Conservation (phyloP, 2,888 invertebrate species). For the Cremastinae sp. region DNA sequence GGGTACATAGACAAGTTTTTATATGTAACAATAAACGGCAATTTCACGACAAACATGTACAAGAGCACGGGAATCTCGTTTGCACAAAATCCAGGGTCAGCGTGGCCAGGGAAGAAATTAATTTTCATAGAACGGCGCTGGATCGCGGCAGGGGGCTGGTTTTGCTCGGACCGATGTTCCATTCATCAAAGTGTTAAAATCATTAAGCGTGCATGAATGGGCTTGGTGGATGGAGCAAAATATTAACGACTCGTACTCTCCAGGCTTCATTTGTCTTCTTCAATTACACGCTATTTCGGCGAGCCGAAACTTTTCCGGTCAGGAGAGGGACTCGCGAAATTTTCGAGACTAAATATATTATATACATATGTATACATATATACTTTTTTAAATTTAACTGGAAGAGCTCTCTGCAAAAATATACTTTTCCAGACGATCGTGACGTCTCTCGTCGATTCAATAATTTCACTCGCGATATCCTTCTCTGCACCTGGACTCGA, state of each 20-base stretch:
- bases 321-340: slow-evolving; percentile 1
- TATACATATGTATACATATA: slow-evolving; percentile 43
- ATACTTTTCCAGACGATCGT: slow-evolving; percentile 7
- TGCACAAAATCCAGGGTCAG: too few relatives aligned
- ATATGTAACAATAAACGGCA: too few relatives aligned
- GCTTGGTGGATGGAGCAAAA: slow-evolving; percentile 1
- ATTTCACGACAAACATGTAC: too few relatives aligned
- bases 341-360: background rate
- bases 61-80: too few relatives aligned
- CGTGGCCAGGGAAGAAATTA: slow-evolving; percentile 13
- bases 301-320: background rate
- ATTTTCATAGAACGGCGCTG: background rate
- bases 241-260: too few relatives aligned
- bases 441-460: slow-evolving; percentile 70
- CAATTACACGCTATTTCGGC: slow-evolving; percentile 28
- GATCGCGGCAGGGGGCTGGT: slow-evolving; percentile 3
- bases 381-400: slow-evolving; percentile 11
- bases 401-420: background rate
- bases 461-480: slow-evolving; percentile 66
- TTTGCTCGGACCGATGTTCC: slow-evolving; percentile 1
- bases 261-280: slow-evolving; percentile 45
- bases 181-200: slow-evolving; percentile 48
- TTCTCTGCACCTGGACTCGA: slow-evolving; percentile 65
- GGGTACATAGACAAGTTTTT: too few relatives aligned
- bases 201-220: slow-evolving; percentile 19